Evolutionary conservation across 2,888 invertebrate genomes (phyloP), one percentile per base, ranked within the genome.

Genomic region (Chymomyza procnemis): DNA sequence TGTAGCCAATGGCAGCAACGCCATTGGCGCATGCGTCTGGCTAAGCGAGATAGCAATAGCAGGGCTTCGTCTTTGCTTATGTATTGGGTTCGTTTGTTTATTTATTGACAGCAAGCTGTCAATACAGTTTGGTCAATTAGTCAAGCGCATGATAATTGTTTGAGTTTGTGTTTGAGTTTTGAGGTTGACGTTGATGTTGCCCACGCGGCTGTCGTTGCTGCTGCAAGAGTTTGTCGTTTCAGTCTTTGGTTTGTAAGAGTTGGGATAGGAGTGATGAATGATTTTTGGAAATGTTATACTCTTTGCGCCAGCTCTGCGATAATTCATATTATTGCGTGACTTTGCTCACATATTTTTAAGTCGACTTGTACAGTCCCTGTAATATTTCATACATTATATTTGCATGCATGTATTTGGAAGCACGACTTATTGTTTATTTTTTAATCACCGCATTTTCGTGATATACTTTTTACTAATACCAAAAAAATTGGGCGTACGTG

Each of bases 191-290:
- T 21, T 60, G 67, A 47, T 64, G 47, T 41, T 61, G 26, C 59
- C 64, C 14, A 8, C 46, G 26, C 8, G 59, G 41, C 12, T 52
- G 47, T 18, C n/a, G 54, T 8, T 67, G 54, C 50, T 62, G 19
- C 12, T 56, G 69, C 64, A 75, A 69, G 55, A 75, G 84, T 84
- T 86, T 66, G 85, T 84, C 61, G 82, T 74, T 86, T 86, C 30
- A 86, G 84, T 84, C 85, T 84, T 84, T 84, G 74, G 86, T 86
- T 84, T 84, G 72, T 69, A 79, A 46, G 41, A 67, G 54, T 30
- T 61, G 26, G 26, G 26, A 0, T 26, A 26, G 26, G 26, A 26
- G 26, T 26, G 26, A n/a, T n/a, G n/a, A n/a, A n/a, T n/a, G 6
- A 26, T 26, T 3, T 26, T 26, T 4, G 26, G 4, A 26, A 26